Percentiles rank a stretch among this genome's conserved stretches.
Conservation (phyloP, 2,113 vertebrate species). For the Silurus glanis region DNA sequence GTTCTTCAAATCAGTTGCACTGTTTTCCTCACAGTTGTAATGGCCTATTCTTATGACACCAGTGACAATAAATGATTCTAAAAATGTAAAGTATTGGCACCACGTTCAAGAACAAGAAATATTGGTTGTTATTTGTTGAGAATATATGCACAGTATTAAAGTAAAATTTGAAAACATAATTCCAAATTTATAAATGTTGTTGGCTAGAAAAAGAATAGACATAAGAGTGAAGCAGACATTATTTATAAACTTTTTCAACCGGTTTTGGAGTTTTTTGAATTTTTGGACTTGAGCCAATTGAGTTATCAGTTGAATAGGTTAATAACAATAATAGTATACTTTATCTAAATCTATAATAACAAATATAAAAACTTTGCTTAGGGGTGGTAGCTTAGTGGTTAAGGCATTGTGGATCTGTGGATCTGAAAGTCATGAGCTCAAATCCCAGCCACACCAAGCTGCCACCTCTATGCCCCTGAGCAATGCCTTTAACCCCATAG, state of each 20-base stretch:
- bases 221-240: neutral
- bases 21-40: neutral
- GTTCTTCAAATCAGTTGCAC: neutral
- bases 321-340: neutral
- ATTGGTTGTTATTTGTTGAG: neutral
- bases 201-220: neutral
- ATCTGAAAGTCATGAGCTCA: too few relatives aligned
- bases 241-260: neutral
- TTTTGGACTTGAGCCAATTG: neutral
- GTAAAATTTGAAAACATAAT: neutral
- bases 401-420: too few relatives aligned
- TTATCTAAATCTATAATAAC: neutral
- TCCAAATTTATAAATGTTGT: neutral
- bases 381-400: too few relatives aligned
- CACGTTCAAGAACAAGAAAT: neutral
- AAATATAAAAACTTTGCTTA: neutral
- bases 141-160: neutral
- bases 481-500: too few relatives aligned
- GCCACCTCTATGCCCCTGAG: too few relatives aligned
- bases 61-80: neutral
- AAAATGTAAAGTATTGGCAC: neutral
- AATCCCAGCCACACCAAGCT: too few relatives aligned
- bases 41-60: neutral
- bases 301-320: neutral
- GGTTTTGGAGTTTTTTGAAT: neutral